Conservation (phyloP, 2,113 vertebrate genomes). For the Myotis brandtii region DNA sequence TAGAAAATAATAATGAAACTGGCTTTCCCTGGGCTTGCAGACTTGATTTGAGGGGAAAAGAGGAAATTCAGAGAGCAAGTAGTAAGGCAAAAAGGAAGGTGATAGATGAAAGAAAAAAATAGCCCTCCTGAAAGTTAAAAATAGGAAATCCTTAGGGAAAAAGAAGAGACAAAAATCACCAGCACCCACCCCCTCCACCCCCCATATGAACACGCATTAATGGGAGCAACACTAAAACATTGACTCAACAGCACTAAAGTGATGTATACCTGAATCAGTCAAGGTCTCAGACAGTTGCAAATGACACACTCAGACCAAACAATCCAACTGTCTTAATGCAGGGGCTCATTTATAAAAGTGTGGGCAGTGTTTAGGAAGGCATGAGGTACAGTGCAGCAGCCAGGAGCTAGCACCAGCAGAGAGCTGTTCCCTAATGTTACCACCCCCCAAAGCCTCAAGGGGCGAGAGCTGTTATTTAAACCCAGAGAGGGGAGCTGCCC, state of each 20-base stretch:
- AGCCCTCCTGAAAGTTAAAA: conserved; percentile 21
- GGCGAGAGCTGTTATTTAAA: background rate
- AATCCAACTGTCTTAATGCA: background rate
- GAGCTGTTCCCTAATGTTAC: background rate
- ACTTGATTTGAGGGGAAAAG: background rate
- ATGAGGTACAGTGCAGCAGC: background rate
- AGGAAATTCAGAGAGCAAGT: conserved; percentile 49
- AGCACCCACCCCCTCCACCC: too few species aligned
- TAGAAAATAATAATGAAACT: conserved; percentile 60
- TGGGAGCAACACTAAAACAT: background rate
- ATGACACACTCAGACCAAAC: background rate
- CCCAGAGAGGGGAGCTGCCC: background rate
- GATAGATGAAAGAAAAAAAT: background rate
- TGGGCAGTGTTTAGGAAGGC: background rate
- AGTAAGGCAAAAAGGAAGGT: conserved; percentile 45
- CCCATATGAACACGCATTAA: background rate
- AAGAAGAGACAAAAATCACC: background rate
- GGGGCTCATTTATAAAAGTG: background rate
- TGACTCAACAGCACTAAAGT: background rate
- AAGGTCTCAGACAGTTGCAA: background rate
- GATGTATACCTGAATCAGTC: background rate
- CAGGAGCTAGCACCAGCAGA: background rate
- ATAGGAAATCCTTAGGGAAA: background rate
- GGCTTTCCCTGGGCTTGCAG: conserved; percentile 48
- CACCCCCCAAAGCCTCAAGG: background rate